Evolutionary conservation across 2,113 vertebrate genomes (phyloP).

Genomic region (Otis tarda): DNA sequence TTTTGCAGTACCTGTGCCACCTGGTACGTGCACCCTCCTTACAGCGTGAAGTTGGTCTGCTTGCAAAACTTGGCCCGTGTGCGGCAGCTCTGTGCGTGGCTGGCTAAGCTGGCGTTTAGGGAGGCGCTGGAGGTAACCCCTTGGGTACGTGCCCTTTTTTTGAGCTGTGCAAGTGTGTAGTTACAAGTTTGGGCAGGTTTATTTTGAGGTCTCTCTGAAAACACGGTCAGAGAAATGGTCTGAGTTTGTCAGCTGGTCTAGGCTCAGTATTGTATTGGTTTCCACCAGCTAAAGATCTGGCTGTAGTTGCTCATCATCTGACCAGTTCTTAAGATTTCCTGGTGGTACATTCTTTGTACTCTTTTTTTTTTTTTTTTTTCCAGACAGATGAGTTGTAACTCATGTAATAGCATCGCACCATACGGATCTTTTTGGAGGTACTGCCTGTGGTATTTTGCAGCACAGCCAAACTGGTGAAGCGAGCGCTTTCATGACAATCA

Average conservation of each 20-base stretch:
- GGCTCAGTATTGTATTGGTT: neutral
- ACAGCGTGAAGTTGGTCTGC: neutral
- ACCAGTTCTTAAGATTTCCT: neutral
- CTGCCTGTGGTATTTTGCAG: constrained; percentile 19
- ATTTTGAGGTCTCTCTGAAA: neutral
- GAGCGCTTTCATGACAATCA: neutral
- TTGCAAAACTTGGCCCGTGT: rapidly evolving
- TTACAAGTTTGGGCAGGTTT: neutral
- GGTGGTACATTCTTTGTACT: neutral
- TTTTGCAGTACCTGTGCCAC: rapidly evolving
- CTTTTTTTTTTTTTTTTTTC: neutral
- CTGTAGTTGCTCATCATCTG: neutral
- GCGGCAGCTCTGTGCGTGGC: neutral
- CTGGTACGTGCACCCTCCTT: rapidly evolving
- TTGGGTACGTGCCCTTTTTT: neutral
- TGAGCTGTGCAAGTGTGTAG: neutral
- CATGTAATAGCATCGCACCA: neutral
- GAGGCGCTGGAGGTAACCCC: neutral
- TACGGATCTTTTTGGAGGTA: constrained; percentile 28
- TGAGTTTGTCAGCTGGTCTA: neutral
- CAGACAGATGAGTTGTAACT: neutral
- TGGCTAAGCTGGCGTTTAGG: neutral
- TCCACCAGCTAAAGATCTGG: neutral
- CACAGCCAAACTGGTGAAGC: neutral
- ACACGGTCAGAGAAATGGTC: rapidly evolving